These are phyloP conservation scores for Brachyptera putata DNA, from an alignment of 2,888 invertebrate species.

Conservation along the genomic window DNA sequence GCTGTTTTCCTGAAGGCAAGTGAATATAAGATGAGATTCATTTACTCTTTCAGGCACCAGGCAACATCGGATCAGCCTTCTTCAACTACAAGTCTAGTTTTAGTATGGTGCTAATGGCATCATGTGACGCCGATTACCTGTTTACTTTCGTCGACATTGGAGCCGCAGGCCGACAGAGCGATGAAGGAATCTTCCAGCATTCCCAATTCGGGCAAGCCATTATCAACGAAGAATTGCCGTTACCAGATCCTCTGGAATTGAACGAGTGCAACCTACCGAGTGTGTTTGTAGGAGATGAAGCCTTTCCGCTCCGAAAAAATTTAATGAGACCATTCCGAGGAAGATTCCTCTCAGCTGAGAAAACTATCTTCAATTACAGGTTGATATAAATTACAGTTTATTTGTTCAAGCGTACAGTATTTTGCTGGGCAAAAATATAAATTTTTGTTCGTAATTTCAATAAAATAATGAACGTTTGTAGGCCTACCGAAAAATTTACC, in stretches of 20 bases:
- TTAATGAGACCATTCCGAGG: conserved; percentile 21
- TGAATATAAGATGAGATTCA: too few species aligned
- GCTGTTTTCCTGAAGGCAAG: too few species aligned
- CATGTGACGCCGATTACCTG: conserved; percentile 3
- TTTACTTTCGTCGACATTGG: conserved; percentile 20
- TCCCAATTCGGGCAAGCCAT: conserved; percentile 1
- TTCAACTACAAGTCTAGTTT: not conserved
- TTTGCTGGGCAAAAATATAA: too few species aligned
- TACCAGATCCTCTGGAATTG: not conserved
- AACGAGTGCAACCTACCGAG: not conserved
- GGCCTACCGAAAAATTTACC: too few species aligned
- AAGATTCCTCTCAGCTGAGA: not conserved
- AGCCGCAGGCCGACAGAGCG: conserved; percentile 19
- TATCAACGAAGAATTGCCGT: not conserved
- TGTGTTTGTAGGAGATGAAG: conserved; percentile 24
- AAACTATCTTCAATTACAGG: conserved; percentile 20
- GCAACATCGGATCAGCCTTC: not conserved
- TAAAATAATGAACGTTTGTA: too few species aligned
- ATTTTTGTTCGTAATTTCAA: too few species aligned
- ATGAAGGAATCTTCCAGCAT: too few species aligned
- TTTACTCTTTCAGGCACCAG: not conserved
- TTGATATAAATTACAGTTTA: too few species aligned
- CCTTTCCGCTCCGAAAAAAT: conserved; percentile 6
- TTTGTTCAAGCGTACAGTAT: too few species aligned
- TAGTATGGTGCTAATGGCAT: conserved; percentile 17